Conservation (phyloP, 2,888 invertebrate species). For the Melieria crassipennis region DNA sequence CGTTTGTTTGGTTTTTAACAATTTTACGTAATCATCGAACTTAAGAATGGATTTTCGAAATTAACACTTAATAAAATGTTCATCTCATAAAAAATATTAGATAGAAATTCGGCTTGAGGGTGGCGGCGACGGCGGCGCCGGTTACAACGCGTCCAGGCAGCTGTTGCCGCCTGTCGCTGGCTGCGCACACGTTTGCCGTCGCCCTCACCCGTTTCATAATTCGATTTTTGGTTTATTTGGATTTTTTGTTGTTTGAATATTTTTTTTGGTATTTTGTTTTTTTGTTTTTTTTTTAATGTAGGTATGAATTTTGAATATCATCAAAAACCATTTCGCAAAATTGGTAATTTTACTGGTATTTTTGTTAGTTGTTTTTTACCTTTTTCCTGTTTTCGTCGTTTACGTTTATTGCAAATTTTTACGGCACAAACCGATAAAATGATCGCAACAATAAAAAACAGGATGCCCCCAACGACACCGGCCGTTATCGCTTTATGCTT, state of each 20-base stretch:
- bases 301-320: slow-evolving; percentile 26
- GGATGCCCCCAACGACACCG: slow-evolving; percentile 94
- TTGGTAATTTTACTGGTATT: slow-evolving; percentile 19
- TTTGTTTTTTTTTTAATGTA: neutral
- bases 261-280: neutral
- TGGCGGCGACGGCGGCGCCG: too few relatives aligned
- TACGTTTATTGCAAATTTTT: slow-evolving; percentile 97
- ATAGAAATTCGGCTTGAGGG: too few relatives aligned
- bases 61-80: too few relatives aligned
- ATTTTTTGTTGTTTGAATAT: neutral
- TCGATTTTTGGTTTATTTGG: too few relatives aligned
- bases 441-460: slow-evolving; percentile 97
- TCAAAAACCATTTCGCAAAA: slow-evolving; percentile 45
- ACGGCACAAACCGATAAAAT: slow-evolving; percentile 97
- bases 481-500: slow-evolving; percentile 96
- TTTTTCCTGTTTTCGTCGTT: slow-evolving; percentile 97
- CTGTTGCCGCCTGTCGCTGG: too few relatives aligned
- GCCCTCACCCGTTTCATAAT: too few relatives aligned
- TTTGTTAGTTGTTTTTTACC: slow-evolving; percentile 70
- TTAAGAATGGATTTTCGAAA: too few relatives aligned
- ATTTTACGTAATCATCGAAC: too few relatives aligned
- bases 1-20: too few relatives aligned
- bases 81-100: too few relatives aligned
- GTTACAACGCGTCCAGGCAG: too few relatives aligned
- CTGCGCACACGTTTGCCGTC: too few relatives aligned